Base-by-base conservation (phyloP, 2,888 invertebrate genomes). In the Phlogophora meticulosa region DNA sequence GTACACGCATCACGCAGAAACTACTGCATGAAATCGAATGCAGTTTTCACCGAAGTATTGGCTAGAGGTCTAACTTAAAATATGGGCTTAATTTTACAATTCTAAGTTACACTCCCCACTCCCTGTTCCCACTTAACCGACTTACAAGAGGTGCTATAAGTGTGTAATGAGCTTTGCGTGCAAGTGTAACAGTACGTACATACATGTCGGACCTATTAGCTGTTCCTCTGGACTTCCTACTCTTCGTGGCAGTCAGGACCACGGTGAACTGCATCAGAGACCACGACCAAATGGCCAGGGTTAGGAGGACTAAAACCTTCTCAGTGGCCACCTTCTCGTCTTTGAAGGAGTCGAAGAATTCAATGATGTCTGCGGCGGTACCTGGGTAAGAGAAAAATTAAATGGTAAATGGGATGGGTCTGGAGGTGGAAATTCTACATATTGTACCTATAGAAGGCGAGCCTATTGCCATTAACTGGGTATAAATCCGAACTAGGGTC, bases 291-390 rank as follows among this genome's bases (percentile, higher is more conserved):
- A 99, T 98, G 1, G 97, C 98, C 78, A 99, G 94, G 0, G 99
- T 98, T 7, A 98, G 95, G 24, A 98, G 97, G 0, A 98, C 98
- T 34, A 99, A 94, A 2, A 98, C 96, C 22, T 97, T 97, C 87
- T 98, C 98, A 1, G 97, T 94, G 0, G 97, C 97, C 49, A 98
- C 97, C 85, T 97, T 97, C 78, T 97, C 97, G 83, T 98, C 98
- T 92, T 98, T 98, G 96, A 99, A 99, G 0, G 99, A 98, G 92
- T 99, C 99, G 93, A 99, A 99, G 94, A 99, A 99, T 91, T 99
- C 99, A 58, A 99, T 99, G 59, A 99, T 99, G 91, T 98, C 99
- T 0, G 99, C 99, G 0, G 99, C 99, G 0, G 98, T 99, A 34
- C 98, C 98, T 96, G 87, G 11, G 4, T 7, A 1, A 48, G 1